Evolutionary conservation across 2,113 vertebrate genomes (phyloP), one percentile per base, ranked within the genome.

Genomic region (Orientallactaga bullata): DNA sequence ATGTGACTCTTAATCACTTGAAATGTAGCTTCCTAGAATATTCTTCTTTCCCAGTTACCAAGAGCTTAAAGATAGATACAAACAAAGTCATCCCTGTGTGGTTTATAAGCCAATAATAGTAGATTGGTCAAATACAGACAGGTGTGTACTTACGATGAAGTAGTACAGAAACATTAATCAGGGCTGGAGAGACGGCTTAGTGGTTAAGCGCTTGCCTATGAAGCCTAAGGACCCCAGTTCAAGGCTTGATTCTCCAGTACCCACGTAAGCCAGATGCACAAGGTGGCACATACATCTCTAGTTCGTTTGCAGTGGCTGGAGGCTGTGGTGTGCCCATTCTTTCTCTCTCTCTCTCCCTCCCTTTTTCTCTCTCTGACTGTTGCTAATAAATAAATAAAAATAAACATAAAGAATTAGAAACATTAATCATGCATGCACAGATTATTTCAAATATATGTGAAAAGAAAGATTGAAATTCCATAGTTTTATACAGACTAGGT

Each of bases 91-190:
- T 74, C 42, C 42, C 8, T 58, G 15, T 66, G 15, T 72, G 81
- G 30, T 60, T 77, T 76, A n/a, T 72, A 72, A 77, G 68, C 7
- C 23, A 92, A 77, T 72, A n/a, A 76, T 0, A 87, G 60, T 9
- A 6, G 2, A 42, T 7, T 8, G 26, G 65, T 5, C 80, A 10
- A 78, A 79, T 60, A 81, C 89, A 91, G 55, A 81, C 16, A n/a
- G 12, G 5, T 42, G 3, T 3, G 20, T 26, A 89, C 16, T 30
- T 12, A 35, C 24, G 12, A 79, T 47, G 11, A 35, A 60, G 72
- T 71, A 42, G 55, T n/a, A n/a, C n/a, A n/a, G 3, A 76, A 77
- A 95, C 42, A 92, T 81, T 37, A 47, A 60, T 61, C 28, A 89
- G n/a, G n/a, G n/a, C n/a, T n/a, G n/a, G n/a, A n/a, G n/a, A n/a